phyloP scores from a whole-genome alignment of 2,888 invertebrate genomes.

The Tryphoninae sp. region DNA sequence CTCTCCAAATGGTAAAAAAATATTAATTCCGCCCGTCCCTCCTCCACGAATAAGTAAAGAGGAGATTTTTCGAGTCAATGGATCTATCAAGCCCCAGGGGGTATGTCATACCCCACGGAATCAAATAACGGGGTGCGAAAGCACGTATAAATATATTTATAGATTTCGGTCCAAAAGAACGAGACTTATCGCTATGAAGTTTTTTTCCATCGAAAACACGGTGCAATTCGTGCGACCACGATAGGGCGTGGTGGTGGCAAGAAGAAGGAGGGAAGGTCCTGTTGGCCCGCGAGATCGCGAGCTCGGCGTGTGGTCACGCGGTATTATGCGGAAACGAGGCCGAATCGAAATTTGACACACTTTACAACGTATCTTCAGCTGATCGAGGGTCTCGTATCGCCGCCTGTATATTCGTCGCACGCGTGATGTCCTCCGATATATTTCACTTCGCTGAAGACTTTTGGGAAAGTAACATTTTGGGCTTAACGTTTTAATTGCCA shows the following conservation, averaged over 20 bases:
- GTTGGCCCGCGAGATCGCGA: conserved; percentile 18
- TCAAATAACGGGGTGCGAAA: too few relatives aligned
- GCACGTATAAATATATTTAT: too few relatives aligned
- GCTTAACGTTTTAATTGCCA: conserved; percentile 14
- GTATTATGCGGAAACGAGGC: conserved; percentile 73
- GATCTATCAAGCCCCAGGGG: too few relatives aligned
- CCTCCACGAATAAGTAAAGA: too few relatives aligned
- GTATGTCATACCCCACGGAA: too few relatives aligned
- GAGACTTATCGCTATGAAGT: conserved; percentile 42
- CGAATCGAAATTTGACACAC: conserved; percentile 77
- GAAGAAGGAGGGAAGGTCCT: background rate
- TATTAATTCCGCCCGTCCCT: too few relatives aligned
- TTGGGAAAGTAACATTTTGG: conserved; percentile 32
- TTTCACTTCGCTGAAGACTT: conserved; percentile 35
- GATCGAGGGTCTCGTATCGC: conserved; percentile 5
- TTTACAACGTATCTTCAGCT: conserved; percentile 63
- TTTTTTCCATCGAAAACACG: conserved; percentile 32
- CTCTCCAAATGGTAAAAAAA: too few relatives aligned
- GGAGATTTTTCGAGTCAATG: too few relatives aligned
- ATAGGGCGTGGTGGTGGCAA: background rate
- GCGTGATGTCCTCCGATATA: conserved; percentile 15
- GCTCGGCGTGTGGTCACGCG: conserved; percentile 33
- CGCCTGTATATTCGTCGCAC: background rate
- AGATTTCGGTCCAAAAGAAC: background rate
- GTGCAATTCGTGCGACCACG: conserved; percentile 41